Base-by-base conservation (phyloP, 2,113 vertebrate genomes). In the Aspidoscelis tigris region DNA sequence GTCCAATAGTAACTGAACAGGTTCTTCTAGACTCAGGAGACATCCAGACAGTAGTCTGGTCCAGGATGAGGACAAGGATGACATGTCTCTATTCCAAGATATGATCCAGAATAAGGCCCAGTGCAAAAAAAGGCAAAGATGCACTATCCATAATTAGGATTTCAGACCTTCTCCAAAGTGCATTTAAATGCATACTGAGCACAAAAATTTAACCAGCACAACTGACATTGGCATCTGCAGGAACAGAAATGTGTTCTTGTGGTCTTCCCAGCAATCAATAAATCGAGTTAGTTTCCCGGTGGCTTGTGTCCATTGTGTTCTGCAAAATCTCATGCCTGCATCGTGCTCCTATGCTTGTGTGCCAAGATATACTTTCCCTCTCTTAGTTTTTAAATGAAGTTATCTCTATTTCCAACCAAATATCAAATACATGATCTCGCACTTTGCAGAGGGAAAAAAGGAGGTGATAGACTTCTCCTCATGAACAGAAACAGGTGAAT, bases 401-500 rank as follows among this genome's bases (percentile, higher is more conserved):
- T 88, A 22, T 9, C 83, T 89, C 76, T 90, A 66, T 85, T 91
- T 91, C 90, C 75, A 83, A 80, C 88, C 81, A 84, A 90, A 86
- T 79, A 89, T 69, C 84, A 86, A 87, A 80, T 72, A 85, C 77
- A 41, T 74, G 82, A 91, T 93, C 89, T 91, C 80, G 81, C 88
- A 78, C 84, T 84, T 93, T 89, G 76, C 86, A 87, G 68, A 43
- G 73, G 81, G 91, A 86, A 89, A 91, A 12, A 58, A 86, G 81
- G 83, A 94, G 83, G 89, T 93, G 95, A 93, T 92, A 95, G 91
- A 91, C 89, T 87, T 92, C 80, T 89, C 84, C 79, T 78, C 89
- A 92, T 90, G 89, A 95, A 93, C 79, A 95, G 89, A 96, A 94
- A 85, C 88, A 95, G 90, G 95, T 95, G 94, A 93, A 95, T 84